Evolutionary conservation across 2,113 vertebrate species (phyloP).

Genomic region (Apaloderma vittatum): DNA sequence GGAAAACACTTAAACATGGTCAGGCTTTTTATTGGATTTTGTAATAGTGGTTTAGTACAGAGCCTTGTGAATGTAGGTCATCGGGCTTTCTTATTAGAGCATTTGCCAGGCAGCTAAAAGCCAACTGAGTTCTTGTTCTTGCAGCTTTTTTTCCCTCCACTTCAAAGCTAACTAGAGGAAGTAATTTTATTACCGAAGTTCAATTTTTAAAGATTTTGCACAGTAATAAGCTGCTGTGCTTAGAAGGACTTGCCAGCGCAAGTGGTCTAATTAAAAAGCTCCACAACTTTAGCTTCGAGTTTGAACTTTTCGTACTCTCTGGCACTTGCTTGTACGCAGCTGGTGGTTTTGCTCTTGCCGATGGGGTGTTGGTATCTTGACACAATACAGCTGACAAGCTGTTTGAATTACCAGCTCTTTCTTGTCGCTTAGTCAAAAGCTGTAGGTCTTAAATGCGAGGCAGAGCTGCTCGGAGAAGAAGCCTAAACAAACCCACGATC

Average conservation of each 20-base stretch:
- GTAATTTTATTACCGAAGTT: constrained; percentile 42
- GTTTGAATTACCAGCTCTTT: not conserved
- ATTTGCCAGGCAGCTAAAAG: constrained; percentile 56
- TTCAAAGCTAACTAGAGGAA: constrained; percentile 63
- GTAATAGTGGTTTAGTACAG: constrained; percentile 57
- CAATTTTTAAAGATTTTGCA: constrained; percentile 30
- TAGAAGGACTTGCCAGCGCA: not conserved
- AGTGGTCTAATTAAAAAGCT: not conserved
- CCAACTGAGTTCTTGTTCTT: constrained; percentile 57
- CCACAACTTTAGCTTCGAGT: not conserved
- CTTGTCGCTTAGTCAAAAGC: not conserved
- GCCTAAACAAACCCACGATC: not conserved
- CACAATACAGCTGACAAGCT: rapidly evolving
- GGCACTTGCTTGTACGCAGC: not conserved
- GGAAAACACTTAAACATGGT: constrained; percentile 53
- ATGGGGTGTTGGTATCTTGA: not conserved
- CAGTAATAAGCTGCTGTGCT: not conserved
- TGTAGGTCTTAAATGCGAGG: not conserved
- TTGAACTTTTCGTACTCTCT: not conserved
- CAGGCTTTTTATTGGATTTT: constrained; percentile 67
- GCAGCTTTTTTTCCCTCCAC: constrained; percentile 24
- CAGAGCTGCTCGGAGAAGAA: not conserved
- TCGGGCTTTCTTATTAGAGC: constrained; percentile 51
- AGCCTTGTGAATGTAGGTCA: constrained; percentile 68
- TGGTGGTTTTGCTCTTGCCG: rapidly evolving